A percentile compares a stretch with the other conserved stretches of the same genome.
phyloP scores from a whole-genome alignment of 2,113 vertebrate species.

The Apus apus region DNA sequence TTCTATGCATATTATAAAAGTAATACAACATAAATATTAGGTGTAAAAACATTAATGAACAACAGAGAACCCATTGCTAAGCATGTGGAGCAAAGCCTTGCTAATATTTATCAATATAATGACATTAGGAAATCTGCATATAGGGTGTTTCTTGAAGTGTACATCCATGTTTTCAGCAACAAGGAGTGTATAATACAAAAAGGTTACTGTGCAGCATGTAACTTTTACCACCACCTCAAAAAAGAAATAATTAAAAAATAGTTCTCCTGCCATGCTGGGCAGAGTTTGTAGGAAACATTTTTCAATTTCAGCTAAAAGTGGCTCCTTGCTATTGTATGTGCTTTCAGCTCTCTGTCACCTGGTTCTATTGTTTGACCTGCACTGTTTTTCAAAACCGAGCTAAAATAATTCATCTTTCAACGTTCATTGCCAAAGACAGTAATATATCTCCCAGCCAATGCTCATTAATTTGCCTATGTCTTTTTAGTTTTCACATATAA shows the following conservation, averaged over 20 bases:
- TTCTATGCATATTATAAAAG: constrained; percentile 45
- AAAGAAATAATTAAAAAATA: neutral
- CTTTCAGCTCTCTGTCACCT: neutral
- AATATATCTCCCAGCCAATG: neutral
- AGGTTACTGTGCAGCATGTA: neutral
- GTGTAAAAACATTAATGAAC: constrained; percentile 44
- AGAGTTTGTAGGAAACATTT: neutral
- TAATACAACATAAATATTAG: constrained; percentile 40
- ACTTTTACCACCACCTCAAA: neutral
- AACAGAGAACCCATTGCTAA: constrained; percentile 23
- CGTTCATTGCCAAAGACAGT: neutral
- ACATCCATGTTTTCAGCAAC: accelerated
- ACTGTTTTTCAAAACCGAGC: neutral
- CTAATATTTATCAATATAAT: neutral
- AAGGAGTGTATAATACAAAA: neutral
- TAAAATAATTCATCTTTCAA: constrained; percentile 11
- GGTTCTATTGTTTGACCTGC: constrained; percentile 15
- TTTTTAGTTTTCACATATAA: neutral
- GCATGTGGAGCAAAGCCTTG: neutral
- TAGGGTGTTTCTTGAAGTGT: neutral
- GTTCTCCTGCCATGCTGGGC: neutral
- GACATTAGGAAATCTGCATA: accelerated
- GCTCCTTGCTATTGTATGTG: neutral
- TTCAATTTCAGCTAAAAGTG: neutral
- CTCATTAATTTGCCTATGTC: neutral